phyloP scores from a whole-genome alignment of 2,113 vertebrate species.

The Abramis brama region DNA sequence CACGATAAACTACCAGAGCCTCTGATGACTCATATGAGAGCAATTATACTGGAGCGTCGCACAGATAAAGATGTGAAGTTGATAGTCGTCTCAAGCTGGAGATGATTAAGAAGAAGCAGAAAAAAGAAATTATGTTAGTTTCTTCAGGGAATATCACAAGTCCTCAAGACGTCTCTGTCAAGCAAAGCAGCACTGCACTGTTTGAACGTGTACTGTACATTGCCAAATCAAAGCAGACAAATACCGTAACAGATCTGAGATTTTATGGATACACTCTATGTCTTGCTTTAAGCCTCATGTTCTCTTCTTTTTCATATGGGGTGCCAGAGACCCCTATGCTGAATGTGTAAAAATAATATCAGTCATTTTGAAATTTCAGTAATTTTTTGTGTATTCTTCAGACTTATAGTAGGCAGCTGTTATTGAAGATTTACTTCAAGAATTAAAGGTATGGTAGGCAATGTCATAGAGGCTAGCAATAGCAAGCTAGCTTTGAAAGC shows the following conservation, averaged over 20 bases:
- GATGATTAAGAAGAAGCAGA: constrained; percentile 8
- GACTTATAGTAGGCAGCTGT: background rate
- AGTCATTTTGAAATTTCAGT: background rate
- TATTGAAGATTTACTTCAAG: no score
- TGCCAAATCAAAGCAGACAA: background rate
- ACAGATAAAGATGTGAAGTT: constrained; percentile 14
- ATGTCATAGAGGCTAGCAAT: no score
- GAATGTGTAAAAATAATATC: background rate
- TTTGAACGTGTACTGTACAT: constrained; percentile 5
- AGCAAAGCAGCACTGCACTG: background rate
- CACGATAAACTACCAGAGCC: constrained; percentile 20
- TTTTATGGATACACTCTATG: constrained; percentile 18
- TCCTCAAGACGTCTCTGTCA: constrained; percentile 14
- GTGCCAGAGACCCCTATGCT: background rate
- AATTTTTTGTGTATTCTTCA: background rate
- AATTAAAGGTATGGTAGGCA: no score
- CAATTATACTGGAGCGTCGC: constrained; percentile 16
- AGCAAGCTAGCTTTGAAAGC: no score
- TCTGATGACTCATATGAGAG: constrained; percentile 32
- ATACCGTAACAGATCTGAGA: background rate
- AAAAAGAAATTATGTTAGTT: constrained; percentile 15
- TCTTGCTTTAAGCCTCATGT: background rate
- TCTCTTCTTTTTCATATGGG: background rate
- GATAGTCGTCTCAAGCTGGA: constrained; percentile 6
- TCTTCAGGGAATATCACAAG: constrained; percentile 35